A percentile compares a stretch with the other conserved stretches of the same genome.
These are phyloP conservation scores for Phrynocephalus vlangalii DNA, from an alignment of 2,797 vertebrate species.

Conservation along the genomic window DNA sequence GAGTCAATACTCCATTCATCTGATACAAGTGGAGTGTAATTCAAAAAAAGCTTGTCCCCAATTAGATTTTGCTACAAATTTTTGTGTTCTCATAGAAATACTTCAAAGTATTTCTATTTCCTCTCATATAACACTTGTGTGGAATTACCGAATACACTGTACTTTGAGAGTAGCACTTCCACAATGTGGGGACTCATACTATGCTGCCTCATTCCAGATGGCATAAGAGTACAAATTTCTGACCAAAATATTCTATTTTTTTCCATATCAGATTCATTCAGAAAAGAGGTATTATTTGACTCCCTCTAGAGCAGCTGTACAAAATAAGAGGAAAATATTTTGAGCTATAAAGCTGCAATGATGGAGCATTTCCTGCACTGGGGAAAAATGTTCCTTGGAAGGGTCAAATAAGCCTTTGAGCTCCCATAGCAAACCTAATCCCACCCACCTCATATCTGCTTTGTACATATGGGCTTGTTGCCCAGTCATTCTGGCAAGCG, in stretches of 20 bases:
- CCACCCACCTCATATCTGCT: neutral
- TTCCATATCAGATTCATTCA: neutral
- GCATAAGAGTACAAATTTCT: neutral
- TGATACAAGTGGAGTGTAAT: too few relatives aligned
- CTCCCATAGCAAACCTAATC: neutral
- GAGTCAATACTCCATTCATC: too few relatives aligned
- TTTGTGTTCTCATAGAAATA: neutral
- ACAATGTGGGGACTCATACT: neutral
- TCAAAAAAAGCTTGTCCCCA: too few relatives aligned
- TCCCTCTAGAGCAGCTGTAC: neutral
- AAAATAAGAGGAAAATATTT: conserved; percentile 2
- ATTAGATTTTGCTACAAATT: neutral
- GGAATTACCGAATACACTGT: neutral
- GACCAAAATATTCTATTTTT: neutral
- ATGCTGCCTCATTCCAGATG: neutral
- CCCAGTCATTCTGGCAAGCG: neutral
- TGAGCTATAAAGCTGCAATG: neutral
- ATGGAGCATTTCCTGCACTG: neutral
- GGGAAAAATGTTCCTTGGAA: neutral
- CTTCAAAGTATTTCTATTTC: neutral
- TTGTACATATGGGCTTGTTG: neutral
- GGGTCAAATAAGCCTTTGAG: neutral
- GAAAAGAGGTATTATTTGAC: neutral
- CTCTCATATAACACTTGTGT: neutral
- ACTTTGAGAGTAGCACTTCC: neutral